phyloP scores from a whole-genome alignment of 2,797 vertebrate genomes.

The Heliangelus exortis region DNA sequence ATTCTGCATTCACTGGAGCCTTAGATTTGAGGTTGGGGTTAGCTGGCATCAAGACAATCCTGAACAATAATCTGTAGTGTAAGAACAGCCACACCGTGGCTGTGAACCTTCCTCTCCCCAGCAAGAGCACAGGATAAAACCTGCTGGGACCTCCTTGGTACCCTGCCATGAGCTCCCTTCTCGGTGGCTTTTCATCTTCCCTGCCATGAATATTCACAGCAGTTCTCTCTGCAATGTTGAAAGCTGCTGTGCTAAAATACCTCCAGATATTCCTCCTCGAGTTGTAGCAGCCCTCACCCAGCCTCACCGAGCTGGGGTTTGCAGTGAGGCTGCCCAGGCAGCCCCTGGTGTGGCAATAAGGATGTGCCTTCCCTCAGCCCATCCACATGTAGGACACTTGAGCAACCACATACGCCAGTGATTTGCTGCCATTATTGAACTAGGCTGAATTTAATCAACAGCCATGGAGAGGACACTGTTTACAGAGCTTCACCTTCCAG shows the following conservation, averaged over 20 bases:
- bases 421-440: neutral
- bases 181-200: slow-evolving; percentile 29
- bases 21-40: neutral
- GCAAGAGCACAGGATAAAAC: slow-evolving; percentile 34
- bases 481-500: neutral
- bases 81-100: neutral
- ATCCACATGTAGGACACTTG: neutral
- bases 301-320: neutral
- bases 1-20: neutral
- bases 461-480: neutral
- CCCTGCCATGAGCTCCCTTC: slow-evolving; percentile 18
- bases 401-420: neutral
- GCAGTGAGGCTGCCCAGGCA: neutral
- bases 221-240: neutral
- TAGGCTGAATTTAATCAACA: slow-evolving; percentile 21
- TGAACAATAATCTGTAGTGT: neutral
- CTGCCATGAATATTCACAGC: slow-evolving; percentile 31
- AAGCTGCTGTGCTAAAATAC: neutral
- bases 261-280: neutral
- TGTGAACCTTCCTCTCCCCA: slow-evolving; percentile 19
- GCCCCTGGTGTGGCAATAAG: neutral
- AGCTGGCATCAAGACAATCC: neutral
- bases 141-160: slow-evolving; percentile 37
- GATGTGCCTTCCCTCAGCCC: neutral
- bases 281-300: neutral